phyloP scores from a whole-genome alignment of 1,140 invertebrate genomes.

The Eulimnadia texana region DNA sequence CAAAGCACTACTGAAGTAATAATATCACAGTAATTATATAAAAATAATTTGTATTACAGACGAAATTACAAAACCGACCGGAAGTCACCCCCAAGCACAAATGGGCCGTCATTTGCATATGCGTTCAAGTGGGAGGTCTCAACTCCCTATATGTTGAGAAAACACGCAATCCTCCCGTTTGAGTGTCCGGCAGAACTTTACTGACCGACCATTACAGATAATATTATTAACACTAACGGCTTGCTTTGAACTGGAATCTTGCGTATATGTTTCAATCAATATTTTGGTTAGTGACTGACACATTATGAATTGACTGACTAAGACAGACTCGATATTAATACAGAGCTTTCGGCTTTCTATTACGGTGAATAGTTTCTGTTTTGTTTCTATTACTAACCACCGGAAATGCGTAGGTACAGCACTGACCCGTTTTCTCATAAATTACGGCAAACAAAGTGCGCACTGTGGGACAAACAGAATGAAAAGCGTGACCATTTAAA shows the following conservation, averaged over 20 bases:
- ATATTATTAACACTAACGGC: no score
- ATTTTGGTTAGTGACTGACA: no score
- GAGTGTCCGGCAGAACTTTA: no score
- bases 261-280: no score
- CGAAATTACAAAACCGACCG: neutral
- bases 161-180: neutral
- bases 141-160: neutral
- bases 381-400: neutral
- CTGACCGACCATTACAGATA: no score
- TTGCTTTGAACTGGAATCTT: no score
- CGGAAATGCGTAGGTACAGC: neutral
- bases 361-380: neutral
- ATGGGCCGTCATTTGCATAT: neutral
- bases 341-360: neutral
- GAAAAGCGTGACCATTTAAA: neutral
- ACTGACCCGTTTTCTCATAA: neutral
- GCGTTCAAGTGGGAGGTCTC: neutral
- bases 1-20: no score
- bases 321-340: no score
- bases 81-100: no score
- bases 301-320: no score
- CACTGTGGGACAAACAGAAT: neutral
- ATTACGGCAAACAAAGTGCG: neutral
- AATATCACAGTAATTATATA: neutral
- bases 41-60: neutral